Evolutionary conservation across 2,888 invertebrate species (phyloP), one percentile per base, ranked within the genome.

Genomic region (Xylota segnis): DNA sequence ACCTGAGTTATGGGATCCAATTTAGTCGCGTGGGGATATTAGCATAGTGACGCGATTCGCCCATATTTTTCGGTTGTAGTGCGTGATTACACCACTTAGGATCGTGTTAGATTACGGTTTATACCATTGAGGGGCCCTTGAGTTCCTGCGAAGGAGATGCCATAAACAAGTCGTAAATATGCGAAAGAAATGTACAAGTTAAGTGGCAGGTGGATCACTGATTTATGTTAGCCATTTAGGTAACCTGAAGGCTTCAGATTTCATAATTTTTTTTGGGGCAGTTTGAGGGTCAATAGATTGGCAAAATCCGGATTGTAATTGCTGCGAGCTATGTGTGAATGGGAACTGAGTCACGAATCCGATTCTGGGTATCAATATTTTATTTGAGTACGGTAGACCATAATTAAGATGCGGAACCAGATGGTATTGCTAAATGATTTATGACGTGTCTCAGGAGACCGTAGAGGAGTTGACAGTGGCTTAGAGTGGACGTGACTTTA

Each of bases 41-140:
- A 56, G 65, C 65, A 66, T 75, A 70, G 27, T 50, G 52, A 59
- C 59, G 70, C 34, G 77, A 70, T 77, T 70, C 71, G 71, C 40
- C 52, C 52, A 66, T 54, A 65, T 83, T 83, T 77, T 78, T 72
- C 66, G 74, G 79, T 50, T 7, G 18, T 56, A 34, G 65, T 78
- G 79, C 83, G 83, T 83, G 83, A 66, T 68, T 32, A 79, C 70
- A 63, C 32, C 54, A 54, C 68, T 79, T 79, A 56, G 54, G 61
- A 74, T 52, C 14, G 83, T 74, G 83, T 74, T 50, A 68, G 83
- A 63, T 79, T 63, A 45, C 37, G 52, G 68, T 34, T 59, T 56
- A 66, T 65, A n/a, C 65, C 54, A 52, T 16, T 63, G 27, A 43
- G 18, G 66, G 27, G 12, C 61, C 43, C 66, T 66, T 32, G 23